A percentile compares a stretch with the other conserved stretches of the same genome.
These are phyloP conservation scores for Caenorhabditis imperialis DNA, from an alignment of 2,888 invertebrate species.

Conservation along the genomic window DNA sequence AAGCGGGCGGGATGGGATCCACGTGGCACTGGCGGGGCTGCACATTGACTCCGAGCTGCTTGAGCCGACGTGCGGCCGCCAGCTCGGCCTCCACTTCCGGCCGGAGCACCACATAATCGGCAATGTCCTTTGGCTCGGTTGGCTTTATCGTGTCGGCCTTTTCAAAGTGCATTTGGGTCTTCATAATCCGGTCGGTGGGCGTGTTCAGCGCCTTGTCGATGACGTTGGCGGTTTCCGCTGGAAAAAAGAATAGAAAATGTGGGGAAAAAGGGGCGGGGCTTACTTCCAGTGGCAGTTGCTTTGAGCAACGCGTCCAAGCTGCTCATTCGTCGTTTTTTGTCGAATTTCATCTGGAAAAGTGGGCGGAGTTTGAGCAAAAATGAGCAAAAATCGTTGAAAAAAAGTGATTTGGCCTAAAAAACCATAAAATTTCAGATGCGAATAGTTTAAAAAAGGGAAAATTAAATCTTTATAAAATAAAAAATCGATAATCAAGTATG, in stretches of 20 bases:
- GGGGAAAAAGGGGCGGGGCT: too few relatives aligned
- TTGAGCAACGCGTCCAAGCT: constrained; percentile 59
- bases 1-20: constrained; percentile 46
- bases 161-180: constrained; percentile 27
- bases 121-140: constrained; percentile 8
- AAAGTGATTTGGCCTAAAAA: background rate
- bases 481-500: constrained; percentile 57
- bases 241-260: too few relatives aligned
- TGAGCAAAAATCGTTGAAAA: too few relatives aligned
- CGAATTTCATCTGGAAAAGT: background rate
- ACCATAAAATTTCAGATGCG: background rate
- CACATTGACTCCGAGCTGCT: constrained; percentile 21
- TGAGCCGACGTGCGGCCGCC: constrained; percentile 35
- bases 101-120: constrained; percentile 23
- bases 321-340: constrained; percentile 19
- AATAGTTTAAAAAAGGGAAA: background rate
- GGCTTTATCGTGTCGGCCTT: constrained; percentile 27
- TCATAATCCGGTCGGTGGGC: constrained; percentile 37
- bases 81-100: constrained; percentile 31
- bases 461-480: background rate
- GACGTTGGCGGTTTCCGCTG: constrained; percentile 23
- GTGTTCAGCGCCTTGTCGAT: constrained; percentile 49
- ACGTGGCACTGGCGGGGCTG: constrained; percentile 20
- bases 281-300: constrained; percentile 54
- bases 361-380: background rate